phyloP scores from a whole-genome alignment of 2,113 vertebrate species.

The Pica pica region DNA sequence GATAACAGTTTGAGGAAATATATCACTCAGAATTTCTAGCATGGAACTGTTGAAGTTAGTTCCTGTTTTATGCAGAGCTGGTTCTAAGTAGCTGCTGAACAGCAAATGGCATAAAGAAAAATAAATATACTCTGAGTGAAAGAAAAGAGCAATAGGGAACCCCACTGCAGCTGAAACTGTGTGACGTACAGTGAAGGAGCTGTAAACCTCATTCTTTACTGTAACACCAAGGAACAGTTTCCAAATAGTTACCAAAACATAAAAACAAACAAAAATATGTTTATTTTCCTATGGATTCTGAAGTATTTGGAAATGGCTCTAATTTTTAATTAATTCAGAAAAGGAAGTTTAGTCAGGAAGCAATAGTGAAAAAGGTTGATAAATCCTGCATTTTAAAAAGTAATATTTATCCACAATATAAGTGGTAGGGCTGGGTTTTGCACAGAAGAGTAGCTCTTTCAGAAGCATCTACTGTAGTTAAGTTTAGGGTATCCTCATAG shows the following conservation, averaged over 20 bases:
- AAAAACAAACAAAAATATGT: neutral
- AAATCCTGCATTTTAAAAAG: neutral
- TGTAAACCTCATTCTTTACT: neutral
- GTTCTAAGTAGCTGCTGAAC: neutral
- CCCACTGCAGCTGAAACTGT: neutral
- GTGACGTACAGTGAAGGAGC: neutral
- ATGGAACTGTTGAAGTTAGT: neutral
- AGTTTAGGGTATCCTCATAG: neutral
- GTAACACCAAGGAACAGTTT: neutral
- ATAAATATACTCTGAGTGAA: neutral
- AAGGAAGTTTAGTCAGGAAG: neutral
- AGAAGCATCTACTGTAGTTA: neutral
- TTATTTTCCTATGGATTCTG: neutral
- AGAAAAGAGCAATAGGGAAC: neutral
- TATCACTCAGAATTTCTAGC: neutral
- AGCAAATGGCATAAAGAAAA: neutral
- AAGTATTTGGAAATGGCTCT: neutral
- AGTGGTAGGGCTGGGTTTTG: neutral
- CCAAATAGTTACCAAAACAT: neutral
- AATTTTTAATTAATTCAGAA: neutral
- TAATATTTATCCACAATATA: neutral
- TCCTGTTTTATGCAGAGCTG: neutral
- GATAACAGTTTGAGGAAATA: neutral
- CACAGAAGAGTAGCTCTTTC: neutral
- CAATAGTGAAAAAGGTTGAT: neutral